Conservation (phyloP, 2,113 vertebrate species). For the Alligator mississippiensis region DNA sequence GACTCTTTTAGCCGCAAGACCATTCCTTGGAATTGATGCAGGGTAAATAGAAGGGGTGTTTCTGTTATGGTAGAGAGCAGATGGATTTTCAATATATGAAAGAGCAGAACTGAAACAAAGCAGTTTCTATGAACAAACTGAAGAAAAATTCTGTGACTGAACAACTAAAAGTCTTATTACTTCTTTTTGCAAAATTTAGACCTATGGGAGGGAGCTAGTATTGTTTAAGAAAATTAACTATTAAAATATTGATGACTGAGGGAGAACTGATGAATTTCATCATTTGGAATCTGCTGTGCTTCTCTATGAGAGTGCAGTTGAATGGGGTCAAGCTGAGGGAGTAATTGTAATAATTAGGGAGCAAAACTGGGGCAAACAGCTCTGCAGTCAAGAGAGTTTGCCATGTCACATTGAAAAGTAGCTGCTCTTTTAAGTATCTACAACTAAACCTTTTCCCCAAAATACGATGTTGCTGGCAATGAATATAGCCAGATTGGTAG, state of each 20-base stretch:
- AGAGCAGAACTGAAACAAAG: not conserved
- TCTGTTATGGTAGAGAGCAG: not conserved
- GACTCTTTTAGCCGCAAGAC: not conserved
- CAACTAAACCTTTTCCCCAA: not conserved
- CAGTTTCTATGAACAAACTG: not conserved
- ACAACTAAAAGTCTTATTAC: not conserved
- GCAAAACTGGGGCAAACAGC: not conserved
- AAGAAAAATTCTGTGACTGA: not conserved
- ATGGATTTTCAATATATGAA: not conserved
- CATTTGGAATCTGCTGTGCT: not conserved
- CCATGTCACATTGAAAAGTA: not conserved
- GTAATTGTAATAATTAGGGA: not conserved
- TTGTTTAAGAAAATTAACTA: not conserved
- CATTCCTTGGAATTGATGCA: fast-evolving
- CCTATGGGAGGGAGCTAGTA: not conserved
- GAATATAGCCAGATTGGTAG: not conserved
- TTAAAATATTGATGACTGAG: not conserved
- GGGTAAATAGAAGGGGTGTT: not conserved
- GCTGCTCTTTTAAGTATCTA: not conserved
- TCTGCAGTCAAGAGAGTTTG: not conserved
- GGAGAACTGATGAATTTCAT: not conserved
- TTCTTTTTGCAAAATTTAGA: not conserved
- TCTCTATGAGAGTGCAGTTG: not conserved
- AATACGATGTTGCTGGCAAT: not conserved
- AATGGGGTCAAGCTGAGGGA: not conserved